phyloP scores from a whole-genome alignment of 2,888 invertebrate genomes.

The Myopa testacea region DNA sequence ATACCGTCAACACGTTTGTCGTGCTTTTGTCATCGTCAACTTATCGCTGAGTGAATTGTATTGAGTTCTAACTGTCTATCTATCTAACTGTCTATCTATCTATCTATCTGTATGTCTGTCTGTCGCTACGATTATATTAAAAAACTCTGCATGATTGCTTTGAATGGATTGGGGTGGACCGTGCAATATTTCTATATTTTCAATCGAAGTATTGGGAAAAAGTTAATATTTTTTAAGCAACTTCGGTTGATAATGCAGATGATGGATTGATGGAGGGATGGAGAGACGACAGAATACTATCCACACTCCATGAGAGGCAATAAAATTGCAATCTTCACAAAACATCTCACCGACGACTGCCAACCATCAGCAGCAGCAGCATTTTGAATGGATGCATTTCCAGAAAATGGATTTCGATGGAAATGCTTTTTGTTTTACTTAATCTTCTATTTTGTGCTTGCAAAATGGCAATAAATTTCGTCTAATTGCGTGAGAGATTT shows the following conservation, averaged over 20 bases:
- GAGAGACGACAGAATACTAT: background rate
- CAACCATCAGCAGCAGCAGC: no score
- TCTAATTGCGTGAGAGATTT: no score
- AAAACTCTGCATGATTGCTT: background rate
- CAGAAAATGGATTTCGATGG: no score
- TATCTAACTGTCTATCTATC: background rate
- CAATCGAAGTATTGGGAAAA: no score
- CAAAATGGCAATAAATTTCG: background rate
- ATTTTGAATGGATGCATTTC: no score
- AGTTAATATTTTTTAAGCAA: no score
- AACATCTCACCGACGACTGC: no score
- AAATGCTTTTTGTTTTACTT: no score
- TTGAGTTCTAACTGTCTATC: background rate
- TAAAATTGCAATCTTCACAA: background rate
- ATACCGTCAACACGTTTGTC: no score
- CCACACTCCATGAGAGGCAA: background rate
- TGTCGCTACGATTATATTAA: background rate
- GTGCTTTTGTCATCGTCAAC: background rate
- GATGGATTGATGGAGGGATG: background rate
- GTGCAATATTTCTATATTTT: background rate
- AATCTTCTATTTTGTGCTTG: background rate
- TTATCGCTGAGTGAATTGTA: background rate
- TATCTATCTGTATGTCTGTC: background rate
- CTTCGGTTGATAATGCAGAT: background rate
- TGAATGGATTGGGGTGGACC: background rate